Evolutionary conservation across 2,888 invertebrate species (phyloP).

Genomic region (Orthosia gracilis): DNA sequence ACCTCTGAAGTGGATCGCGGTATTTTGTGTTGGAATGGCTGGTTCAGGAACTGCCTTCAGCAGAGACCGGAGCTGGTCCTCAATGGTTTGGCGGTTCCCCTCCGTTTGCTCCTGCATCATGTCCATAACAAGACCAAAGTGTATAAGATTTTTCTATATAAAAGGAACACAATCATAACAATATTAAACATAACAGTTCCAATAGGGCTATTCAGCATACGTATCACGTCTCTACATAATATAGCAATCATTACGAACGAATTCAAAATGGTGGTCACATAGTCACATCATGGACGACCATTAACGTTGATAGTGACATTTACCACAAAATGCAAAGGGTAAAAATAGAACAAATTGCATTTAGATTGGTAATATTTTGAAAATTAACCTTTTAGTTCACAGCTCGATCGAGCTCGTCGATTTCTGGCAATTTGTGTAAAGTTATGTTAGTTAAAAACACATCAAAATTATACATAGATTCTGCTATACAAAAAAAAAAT

Average conservation of each 20-base stretch:
- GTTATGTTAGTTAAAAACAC: neutral
- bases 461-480: too few relatives aligned
- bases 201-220: conserved; percentile 7
- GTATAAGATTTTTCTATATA: neutral
- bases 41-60: too few relatives aligned
- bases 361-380: neutral
- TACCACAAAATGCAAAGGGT: conserved; percentile 32
- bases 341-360: conserved; percentile 26
- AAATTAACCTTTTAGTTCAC: neutral
- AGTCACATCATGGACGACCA: conserved; percentile 26
- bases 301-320: conserved; percentile 47
- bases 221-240: conserved; percentile 27
- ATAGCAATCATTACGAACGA: conserved; percentile 28
- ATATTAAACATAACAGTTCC: conserved; percentile 6
- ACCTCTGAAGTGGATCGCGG: too few relatives aligned
- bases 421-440: neutral
- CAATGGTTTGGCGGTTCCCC: too few relatives aligned
- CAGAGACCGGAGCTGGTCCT: too few relatives aligned
- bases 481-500: too few relatives aligned
- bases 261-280: conserved; percentile 50
- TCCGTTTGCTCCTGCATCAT: too few relatives aligned
- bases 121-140: neutral
- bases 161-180: conserved; percentile 1
- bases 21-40: too few relatives aligned
- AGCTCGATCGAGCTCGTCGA: too few relatives aligned